Conservation (phyloP, 1,140 invertebrate genomes). For the Leptonema lineaticorne region DNA sequence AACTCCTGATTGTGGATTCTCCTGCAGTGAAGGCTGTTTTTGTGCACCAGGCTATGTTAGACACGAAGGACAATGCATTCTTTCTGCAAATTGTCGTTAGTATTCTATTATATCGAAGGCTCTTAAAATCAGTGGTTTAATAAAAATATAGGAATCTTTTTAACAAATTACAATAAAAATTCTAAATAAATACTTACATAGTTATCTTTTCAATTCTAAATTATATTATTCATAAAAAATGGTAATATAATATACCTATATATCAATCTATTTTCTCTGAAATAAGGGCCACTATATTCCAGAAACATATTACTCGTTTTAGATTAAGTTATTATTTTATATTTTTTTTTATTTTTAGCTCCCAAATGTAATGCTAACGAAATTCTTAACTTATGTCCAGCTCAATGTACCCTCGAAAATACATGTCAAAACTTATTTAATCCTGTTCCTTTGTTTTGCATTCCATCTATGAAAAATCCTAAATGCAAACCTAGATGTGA, state of each 20-base stretch:
- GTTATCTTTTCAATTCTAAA: neutral
- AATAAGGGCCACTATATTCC: no score
- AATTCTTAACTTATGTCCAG: neutral
- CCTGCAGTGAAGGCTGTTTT: neutral
- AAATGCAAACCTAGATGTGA: neutral
- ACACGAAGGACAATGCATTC: neutral
- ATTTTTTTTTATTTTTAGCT: no score
- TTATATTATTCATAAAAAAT: neutral
- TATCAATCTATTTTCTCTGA: no score
- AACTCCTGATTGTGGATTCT: neutral
- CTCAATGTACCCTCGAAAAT: conserved; percentile 6
- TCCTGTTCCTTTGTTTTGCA: neutral
- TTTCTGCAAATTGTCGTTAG: neutral
- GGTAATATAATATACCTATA: neutral
- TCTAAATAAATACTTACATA: no score
- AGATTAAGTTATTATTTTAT: no score
- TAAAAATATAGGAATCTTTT: no score
- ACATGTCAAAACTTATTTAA: neutral
- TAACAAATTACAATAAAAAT: no score
- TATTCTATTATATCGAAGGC: no score
- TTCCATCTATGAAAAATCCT: neutral
- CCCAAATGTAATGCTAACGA: neutral
- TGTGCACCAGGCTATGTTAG: conserved; percentile 11
- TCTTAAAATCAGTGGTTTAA: no score
- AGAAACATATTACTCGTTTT: no score